Conservation (phyloP, 2,888 invertebrate genomes). For the Cetonia aurata region DNA sequence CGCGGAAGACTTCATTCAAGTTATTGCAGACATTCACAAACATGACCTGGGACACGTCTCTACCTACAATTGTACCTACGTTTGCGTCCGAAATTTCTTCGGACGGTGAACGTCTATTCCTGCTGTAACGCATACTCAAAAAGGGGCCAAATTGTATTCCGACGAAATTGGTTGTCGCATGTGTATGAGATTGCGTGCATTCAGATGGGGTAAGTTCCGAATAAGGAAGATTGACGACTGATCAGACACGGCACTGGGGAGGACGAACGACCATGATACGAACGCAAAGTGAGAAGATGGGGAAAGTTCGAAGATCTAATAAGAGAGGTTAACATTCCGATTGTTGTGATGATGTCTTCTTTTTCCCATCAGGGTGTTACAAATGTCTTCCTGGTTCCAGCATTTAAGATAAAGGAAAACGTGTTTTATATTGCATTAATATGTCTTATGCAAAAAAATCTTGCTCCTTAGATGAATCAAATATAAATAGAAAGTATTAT, state of each 20-base stretch:
- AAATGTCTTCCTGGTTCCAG: too few species aligned
- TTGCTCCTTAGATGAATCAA: too few species aligned
- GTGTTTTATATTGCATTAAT: too few species aligned
- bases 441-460: too few species aligned
- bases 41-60: conserved; percentile 43
- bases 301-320: conserved; percentile 39
- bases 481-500: too few species aligned
- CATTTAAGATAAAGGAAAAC: too few species aligned
- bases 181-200: conserved; percentile 48
- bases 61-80: conserved; percentile 9
- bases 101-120: neutral
- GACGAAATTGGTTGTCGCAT: conserved; percentile 48
- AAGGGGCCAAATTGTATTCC: conserved; percentile 46
- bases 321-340: conserved; percentile 37
- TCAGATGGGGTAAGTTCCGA: conserved; percentile 24
- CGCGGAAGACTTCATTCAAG: conserved; percentile 7
- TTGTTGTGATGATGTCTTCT: neutral
- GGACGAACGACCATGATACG: conserved; percentile 27
- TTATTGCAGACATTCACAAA: conserved; percentile 41
- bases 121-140: neutral
- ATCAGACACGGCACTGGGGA: conserved; percentile 37
- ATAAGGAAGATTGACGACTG: conserved; percentile 38
- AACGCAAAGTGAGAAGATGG: conserved; percentile 42
- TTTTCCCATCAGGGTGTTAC: too few species aligned
- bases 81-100: conserved; percentile 27